phyloP scores from a whole-genome alignment of 2,113 vertebrate species.

The Columba livia region DNA sequence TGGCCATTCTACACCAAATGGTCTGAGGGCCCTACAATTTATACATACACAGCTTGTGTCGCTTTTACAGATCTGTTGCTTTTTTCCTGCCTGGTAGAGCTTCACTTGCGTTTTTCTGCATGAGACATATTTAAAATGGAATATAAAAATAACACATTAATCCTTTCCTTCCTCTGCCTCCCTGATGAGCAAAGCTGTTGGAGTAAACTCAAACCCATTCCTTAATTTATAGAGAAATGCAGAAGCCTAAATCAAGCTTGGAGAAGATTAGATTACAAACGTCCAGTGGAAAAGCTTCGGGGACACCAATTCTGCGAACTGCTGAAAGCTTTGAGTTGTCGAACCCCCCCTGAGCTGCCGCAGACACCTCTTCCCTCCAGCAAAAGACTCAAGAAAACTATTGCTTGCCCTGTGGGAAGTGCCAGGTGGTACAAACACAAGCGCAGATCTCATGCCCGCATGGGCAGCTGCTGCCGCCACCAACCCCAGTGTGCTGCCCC shows the following conservation, averaged over 20 bases:
- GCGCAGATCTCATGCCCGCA: accelerated
- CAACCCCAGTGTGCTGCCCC: accelerated
- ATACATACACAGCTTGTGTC: background rate
- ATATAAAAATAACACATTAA: constrained; percentile 55
- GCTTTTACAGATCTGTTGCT: background rate
- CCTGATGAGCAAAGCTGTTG: constrained; percentile 8
- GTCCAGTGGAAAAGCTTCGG: background rate
- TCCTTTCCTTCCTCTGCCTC: constrained; percentile 54
- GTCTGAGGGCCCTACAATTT: background rate
- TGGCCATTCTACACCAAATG: background rate
- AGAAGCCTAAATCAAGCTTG: background rate
- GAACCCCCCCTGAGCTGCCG: accelerated
- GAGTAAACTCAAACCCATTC: background rate
- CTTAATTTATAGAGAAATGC: constrained; percentile 40
- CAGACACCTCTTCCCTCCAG: background rate
- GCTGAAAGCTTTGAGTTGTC: background rate
- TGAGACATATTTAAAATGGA: constrained; percentile 3
- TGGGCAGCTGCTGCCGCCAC: accelerated
- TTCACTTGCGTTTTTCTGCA: background rate
- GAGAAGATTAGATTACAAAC: background rate
- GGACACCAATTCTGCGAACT: background rate
- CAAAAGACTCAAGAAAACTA: background rate
- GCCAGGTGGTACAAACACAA: background rate
- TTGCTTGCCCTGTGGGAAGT: background rate
- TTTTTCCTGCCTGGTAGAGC: background rate